Evolutionary conservation across 2,888 invertebrate species (phyloP), one percentile per base, ranked within the genome.

Genomic region (Cephonodes hylas): DNA sequence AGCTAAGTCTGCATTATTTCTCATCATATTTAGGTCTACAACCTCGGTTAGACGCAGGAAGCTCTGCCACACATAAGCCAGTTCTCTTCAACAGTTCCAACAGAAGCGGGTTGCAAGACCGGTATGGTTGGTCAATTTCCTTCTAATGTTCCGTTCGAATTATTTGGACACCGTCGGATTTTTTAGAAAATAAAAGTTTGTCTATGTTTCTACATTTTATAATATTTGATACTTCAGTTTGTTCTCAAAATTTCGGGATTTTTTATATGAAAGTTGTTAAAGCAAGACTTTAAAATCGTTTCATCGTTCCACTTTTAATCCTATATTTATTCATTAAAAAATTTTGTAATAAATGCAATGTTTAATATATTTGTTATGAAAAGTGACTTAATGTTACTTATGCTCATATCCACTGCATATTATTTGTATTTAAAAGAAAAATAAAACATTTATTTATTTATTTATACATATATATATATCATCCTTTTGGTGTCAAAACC

Each of bases 71-170:
- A 15, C 18, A 18, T 27, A 18, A 53, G 53, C 53, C 10, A 27
- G 31, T 53, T 53, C 53, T 27, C 18, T 27, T 31, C 10, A 53
- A 53, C 3, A 53, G 31, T 23, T 46, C 53, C 31, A 53, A 53
- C 5, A 31, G 53, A 31, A 53, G 53, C 53, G 15, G 53, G 53
- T 53, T 53, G 8, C 15, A 53, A 31, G 31, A 53, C 53, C 53
- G 53, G 53, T 53, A 53, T 31, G 15, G 31, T 53, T 53, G 27
- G 53, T 53, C 53, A 15, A 53, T 53, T 53, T 53, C 53, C 53
- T 53, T 15, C 31, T 31, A 31, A 8, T 31, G 18, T 53, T 53
- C 53, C 53, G 53, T 53, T 42, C 6, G 34, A 58, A 58, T 58
- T 38, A 57, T 57, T 42, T 42, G 22, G 58, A 58, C 20, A 23